Conservation (phyloP, 2,113 vertebrate species). For the Tricholaema leucomelas region DNA sequence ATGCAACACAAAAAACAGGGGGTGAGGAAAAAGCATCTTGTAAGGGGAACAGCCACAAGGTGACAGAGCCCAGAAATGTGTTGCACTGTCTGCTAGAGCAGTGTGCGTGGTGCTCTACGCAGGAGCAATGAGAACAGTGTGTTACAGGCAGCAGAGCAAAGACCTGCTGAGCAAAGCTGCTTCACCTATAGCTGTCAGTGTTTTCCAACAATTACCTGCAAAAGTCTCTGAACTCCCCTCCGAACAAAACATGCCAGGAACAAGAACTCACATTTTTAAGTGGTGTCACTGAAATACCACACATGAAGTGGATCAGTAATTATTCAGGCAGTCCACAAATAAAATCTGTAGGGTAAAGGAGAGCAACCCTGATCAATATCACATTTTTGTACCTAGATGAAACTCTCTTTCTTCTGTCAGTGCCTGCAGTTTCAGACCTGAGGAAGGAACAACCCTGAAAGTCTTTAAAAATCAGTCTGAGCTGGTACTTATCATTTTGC, state of each 20-base stretch:
- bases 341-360: not conserved
- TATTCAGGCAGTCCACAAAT: not conserved
- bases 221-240: slow-evolving; percentile 3
- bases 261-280: not conserved
- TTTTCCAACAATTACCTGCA: slow-evolving; percentile 38
- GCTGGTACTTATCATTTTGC: not conserved
- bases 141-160: slow-evolving; percentile 14
- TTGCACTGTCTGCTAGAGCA: not conserved
- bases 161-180: slow-evolving; percentile 28
- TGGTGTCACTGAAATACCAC: not conserved
- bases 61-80: not conserved
- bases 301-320: not conserved
- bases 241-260: slow-evolving; percentile 40
- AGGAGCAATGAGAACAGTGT: not conserved
- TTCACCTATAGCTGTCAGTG: slow-evolving; percentile 22
- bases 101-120: not conserved
- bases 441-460: not conserved
- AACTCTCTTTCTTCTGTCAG: not conserved
- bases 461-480: not conserved
- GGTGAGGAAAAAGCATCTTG: not conserved
- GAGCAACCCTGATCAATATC: not conserved
- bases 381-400: not conserved
- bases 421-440: not conserved
- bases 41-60: not conserved
- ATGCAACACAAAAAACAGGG: not conserved